phyloP scores from a whole-genome alignment of 2,797 vertebrate genomes.

The Spinus olivaceus region DNA sequence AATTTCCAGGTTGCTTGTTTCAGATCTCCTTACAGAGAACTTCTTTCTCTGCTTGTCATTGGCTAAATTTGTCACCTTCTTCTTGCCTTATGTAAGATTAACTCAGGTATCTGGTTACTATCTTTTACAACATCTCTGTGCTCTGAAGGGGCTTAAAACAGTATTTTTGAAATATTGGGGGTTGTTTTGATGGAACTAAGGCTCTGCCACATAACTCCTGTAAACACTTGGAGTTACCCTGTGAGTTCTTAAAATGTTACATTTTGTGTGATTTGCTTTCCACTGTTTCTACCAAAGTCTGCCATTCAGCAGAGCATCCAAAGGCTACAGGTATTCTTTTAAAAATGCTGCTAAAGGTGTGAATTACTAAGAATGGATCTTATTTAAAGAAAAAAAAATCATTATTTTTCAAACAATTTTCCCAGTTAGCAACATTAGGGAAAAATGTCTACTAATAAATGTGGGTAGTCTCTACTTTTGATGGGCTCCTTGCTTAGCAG shows the following conservation, averaged over 20 bases:
- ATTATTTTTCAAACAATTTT: not conserved
- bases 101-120: conserved; percentile 1
- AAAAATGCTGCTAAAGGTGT: not conserved
- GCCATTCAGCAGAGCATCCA: not conserved
- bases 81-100: conserved; percentile 18
- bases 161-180: not conserved
- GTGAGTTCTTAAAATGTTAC: not conserved
- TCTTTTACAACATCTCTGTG: not conserved
- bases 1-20: not conserved
- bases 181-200: not conserved
- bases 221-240: not conserved
- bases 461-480: not conserved
- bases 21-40: conserved; percentile 32
- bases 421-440: not conserved
- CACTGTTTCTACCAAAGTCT: not conserved
- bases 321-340: not conserved
- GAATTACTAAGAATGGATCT: not conserved
- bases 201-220: not conserved
- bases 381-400: not conserved
- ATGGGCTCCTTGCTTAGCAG: not conserved
- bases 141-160: not conserved
- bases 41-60: conserved; percentile 35
- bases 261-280: not conserved
- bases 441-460: not conserved
- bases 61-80: conserved; percentile 46